These are phyloP conservation scores for Emys orbicularis DNA, from an alignment of 2,797 vertebrate genomes.

Conservation along the genomic window DNA sequence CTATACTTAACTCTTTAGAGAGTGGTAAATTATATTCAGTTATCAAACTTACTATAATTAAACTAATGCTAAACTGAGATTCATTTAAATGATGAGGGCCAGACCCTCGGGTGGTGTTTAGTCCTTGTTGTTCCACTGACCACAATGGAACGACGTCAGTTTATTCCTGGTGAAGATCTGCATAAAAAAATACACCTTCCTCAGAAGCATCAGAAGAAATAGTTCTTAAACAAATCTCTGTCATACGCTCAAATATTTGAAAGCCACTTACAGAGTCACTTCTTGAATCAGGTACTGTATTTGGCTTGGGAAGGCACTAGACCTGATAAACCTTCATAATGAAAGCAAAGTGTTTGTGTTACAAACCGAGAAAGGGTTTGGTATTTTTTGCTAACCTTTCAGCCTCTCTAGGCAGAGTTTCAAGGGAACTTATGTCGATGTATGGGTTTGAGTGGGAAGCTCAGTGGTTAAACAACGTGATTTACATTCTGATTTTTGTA, in stretches of 20 bases:
- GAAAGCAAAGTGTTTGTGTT: not conserved
- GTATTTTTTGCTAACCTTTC: not conserved
- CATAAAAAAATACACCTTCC: not conserved
- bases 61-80: not conserved
- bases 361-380: accelerated
- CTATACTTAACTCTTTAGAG: not conserved
- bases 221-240: not conserved
- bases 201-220: not conserved
- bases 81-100: not conserved
- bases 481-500: not conserved
- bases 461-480: not conserved
- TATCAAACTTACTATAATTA: not conserved
- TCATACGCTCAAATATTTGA: not conserved
- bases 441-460: not conserved
- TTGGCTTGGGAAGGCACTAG: not conserved
- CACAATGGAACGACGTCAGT: too few species aligned
- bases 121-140: not conserved
- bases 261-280: not conserved
- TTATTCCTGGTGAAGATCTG: not conserved
- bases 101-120: not conserved
- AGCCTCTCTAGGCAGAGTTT: not conserved
- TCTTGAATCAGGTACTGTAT: not conserved
- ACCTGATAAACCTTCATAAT: not conserved
- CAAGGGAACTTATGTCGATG: not conserved
- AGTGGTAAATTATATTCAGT: not conserved